A percentile compares a stretch with the other conserved stretches of the same genome.
Evolutionary conservation across 2,113 vertebrate species (phyloP).

Genomic region (Hippocampus mohnikei): DNA sequence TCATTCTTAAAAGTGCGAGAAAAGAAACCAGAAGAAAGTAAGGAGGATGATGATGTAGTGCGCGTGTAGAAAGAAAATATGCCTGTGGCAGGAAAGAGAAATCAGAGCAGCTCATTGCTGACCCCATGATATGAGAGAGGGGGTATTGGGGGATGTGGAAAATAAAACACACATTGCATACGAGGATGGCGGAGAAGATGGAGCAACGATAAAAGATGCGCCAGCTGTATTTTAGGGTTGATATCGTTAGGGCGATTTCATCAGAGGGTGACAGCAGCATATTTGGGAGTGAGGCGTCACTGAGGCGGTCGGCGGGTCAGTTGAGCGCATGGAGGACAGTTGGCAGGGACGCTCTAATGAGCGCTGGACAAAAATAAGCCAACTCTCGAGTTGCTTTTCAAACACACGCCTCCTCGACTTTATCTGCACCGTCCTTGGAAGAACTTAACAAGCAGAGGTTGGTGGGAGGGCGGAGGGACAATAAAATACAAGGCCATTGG

Average conservation of each 20-base stretch:
- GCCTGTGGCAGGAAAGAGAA: conserved; percentile 49
- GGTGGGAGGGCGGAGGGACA: conserved; percentile 42
- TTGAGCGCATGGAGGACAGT: conserved; percentile 29
- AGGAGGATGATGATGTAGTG: conserved; percentile 39
- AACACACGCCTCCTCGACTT: conserved; percentile 16
- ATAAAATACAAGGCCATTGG: conserved; percentile 51
- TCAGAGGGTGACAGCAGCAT: conserved; percentile 62
- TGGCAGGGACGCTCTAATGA: conserved; percentile 59
- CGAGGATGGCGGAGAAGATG: background rate
- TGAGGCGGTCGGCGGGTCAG: conserved; percentile 39
- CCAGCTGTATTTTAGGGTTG: conserved; percentile 15
- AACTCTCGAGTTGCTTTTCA: conserved; percentile 13
- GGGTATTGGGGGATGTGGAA: conserved; percentile 9
- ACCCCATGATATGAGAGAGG: conserved; percentile 29
- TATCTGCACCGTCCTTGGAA: conserved; percentile 26
- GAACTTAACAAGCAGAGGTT: conserved; percentile 48
- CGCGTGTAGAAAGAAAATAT: conserved; percentile 19
- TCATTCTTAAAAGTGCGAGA: conserved; percentile 33
- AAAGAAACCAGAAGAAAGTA: conserved; percentile 30
- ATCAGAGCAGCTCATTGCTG: conserved; percentile 59
- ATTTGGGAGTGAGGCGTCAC: conserved; percentile 40
- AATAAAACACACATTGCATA: conserved; percentile 31
- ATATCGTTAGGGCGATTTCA: conserved; percentile 65
- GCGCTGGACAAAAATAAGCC: conserved; percentile 37
- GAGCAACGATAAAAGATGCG: conserved; percentile 7